Conservation (phyloP, 2,113 vertebrate species). For the Nannobrachium achirus region DNA sequence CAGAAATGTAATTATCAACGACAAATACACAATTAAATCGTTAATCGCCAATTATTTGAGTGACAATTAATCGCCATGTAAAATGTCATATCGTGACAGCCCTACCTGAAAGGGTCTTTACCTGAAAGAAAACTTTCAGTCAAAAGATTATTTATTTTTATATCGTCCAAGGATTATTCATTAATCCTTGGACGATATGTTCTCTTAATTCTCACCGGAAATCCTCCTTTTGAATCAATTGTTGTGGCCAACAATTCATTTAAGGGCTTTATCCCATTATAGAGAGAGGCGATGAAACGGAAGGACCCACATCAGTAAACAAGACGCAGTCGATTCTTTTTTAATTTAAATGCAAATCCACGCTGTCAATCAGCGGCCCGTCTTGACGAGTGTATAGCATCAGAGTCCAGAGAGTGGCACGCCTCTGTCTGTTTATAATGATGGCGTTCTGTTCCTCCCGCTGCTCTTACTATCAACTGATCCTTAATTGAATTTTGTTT, state of each 20-base stretch:
- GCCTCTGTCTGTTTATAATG: not conserved
- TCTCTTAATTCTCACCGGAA: not conserved
- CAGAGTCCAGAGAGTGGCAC: not conserved
- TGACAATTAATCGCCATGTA: too few relatives aligned
- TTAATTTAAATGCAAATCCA: slow-evolving; percentile 1
- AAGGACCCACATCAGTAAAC: not conserved
- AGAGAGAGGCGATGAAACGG: not conserved
- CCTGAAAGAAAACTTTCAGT: too few relatives aligned
- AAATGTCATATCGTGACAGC: too few relatives aligned
- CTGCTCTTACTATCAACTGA: not conserved
- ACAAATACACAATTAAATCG: too few relatives aligned
- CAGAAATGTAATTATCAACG: too few relatives aligned
- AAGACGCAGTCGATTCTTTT: not conserved
- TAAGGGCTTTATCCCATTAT: slow-evolving; percentile 16
- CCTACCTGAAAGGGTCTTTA: too few relatives aligned
- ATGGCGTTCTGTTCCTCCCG: not conserved
- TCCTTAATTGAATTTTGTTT: slow-evolving; percentile 2
- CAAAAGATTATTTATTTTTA: not conserved
- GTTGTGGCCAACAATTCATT: not conserved
- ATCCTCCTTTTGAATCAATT: not conserved
- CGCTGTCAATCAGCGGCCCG: not conserved
- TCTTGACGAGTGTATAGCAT: not conserved
- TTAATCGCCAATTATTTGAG: too few relatives aligned
- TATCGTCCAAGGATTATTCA: too few relatives aligned
- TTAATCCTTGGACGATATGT: not conserved